Evolutionary conservation across 2,113 vertebrate species (phyloP), one percentile per base, ranked within the genome.

Genomic region (Typhlomys cinereus): DNA sequence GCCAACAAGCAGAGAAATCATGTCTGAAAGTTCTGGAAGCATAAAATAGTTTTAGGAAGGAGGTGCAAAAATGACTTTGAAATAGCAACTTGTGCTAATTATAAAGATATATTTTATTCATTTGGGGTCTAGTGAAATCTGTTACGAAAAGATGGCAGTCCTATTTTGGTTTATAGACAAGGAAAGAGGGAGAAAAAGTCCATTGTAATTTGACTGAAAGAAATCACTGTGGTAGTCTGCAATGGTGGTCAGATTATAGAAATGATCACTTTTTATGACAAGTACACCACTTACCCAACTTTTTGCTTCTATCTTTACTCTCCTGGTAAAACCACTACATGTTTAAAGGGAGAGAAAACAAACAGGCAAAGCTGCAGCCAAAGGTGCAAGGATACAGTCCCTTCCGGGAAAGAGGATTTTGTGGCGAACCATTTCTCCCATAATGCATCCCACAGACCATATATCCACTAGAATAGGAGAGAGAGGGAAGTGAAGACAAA

Each of bases 371-470:
- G 94, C 97, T 98, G 97, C 97, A 96, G 94, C 93, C 96, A 94
- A 95, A 90, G 82, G 98, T 96, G 97, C 97, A 99, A 99, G 99
- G 99, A 99, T 99, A 99, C 99, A 99, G 98, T 99, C 99, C 98
- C 99, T 99, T 98, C 99, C 99, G 84, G 99, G 99, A 98, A 99
- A 99, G 98, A 99, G 99, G 99, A 99, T 99, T 99, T 99, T 99
- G 99, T 99, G 99, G 98, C 99, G 99, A 98, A 99, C 99, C 99
- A 99, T 99, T 99, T 99, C 99, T 98, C 99, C 99, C 98, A 99
- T 99, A 98, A 99, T 99, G 98, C 99, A 99, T 98, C 99, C 99
- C 98, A 99, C 99, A 98, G 99, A 99, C 99, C 99, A 99, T 98
- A 99, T 99, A 98, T 99, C 99, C 99, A 99, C 99, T 99, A 98